phyloP scores from a whole-genome alignment of 2,797 vertebrate genomes.

The Sciurus carolinensis region DNA sequence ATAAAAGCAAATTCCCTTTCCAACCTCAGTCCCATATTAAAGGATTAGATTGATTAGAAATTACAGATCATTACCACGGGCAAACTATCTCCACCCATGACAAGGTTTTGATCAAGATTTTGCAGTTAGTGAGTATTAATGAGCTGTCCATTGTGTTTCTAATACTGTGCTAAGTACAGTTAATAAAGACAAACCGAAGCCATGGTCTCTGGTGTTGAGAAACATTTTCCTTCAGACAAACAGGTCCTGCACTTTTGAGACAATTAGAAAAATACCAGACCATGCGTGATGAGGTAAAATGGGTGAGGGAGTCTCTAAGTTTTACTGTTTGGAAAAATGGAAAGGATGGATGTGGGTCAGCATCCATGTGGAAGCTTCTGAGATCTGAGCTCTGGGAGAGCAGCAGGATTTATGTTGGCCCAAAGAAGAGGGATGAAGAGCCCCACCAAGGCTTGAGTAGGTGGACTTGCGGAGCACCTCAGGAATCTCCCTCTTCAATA shows the following conservation, averaged over 20 bases:
- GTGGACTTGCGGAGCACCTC: neutral
- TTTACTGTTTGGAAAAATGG: neutral
- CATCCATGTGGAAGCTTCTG: neutral
- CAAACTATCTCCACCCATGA: neutral
- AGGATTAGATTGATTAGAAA: slow-evolving; percentile 45
- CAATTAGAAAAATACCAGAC: neutral
- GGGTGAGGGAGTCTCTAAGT: neutral
- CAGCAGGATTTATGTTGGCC: neutral
- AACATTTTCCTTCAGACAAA: slow-evolving; percentile 9
- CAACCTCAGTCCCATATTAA: neutral
- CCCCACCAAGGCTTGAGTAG: neutral
- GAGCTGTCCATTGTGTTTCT: slow-evolving; percentile 25
- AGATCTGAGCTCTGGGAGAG: neutral
- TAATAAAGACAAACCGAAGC: neutral
- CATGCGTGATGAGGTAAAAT: neutral
- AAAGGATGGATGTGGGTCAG: neutral
- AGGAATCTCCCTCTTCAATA: neutral
- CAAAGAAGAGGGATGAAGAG: neutral
- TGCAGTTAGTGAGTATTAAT: neutral
- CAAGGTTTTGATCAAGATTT: neutral
- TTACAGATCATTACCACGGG: neutral
- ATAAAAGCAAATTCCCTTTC: slow-evolving; percentile 6
- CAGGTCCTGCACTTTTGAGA: neutral
- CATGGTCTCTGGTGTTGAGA: slow-evolving; percentile 12
- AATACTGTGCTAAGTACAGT: neutral